Conservation (phyloP, 2,797 vertebrate species). For the Eptatretus atami region DNA sequence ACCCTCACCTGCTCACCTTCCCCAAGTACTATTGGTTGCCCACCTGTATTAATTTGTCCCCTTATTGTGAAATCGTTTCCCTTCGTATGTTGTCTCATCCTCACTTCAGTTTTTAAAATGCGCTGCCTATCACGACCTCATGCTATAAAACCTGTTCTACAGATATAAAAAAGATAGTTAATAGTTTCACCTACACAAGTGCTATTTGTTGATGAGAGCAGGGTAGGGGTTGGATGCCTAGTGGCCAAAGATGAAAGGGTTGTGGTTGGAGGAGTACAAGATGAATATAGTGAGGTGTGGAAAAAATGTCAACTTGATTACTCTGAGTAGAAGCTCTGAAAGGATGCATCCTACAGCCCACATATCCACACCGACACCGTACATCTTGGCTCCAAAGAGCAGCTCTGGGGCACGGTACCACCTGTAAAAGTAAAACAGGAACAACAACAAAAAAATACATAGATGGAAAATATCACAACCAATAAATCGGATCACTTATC, state of each 20-base stretch:
- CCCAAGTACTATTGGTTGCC: no score
- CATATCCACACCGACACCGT: slow-evolving; percentile 84
- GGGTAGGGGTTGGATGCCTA: background rate
- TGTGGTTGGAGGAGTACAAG: background rate
- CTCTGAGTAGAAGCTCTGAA: slow-evolving; percentile 64
- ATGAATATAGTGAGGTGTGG: background rate
- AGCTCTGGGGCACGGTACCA: slow-evolving; percentile 89
- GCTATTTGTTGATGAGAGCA: background rate
- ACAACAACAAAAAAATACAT: no score
- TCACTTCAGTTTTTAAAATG: no score
- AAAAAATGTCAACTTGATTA: slow-evolving; percentile 15
- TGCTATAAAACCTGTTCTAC: background rate
- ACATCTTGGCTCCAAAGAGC: slow-evolving; percentile 79
- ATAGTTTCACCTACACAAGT: background rate
- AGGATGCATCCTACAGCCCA: slow-evolving; percentile 95
- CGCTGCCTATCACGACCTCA: no score
- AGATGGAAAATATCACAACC: no score
- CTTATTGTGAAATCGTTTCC: no score
- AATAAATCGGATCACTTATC: no score
- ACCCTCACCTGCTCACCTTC: no score
- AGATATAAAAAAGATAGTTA: background rate
- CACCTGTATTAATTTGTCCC: no score
- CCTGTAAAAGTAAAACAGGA: slow-evolving; percentile 14
- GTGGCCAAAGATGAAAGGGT: background rate
- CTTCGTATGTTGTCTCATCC: no score